A percentile compares a stretch with the other conserved stretches of the same genome.
Evolutionary conservation across 92 coral and sea anemone species (phyloP).

Genomic region (Epizoanthus fatuus): DNA sequence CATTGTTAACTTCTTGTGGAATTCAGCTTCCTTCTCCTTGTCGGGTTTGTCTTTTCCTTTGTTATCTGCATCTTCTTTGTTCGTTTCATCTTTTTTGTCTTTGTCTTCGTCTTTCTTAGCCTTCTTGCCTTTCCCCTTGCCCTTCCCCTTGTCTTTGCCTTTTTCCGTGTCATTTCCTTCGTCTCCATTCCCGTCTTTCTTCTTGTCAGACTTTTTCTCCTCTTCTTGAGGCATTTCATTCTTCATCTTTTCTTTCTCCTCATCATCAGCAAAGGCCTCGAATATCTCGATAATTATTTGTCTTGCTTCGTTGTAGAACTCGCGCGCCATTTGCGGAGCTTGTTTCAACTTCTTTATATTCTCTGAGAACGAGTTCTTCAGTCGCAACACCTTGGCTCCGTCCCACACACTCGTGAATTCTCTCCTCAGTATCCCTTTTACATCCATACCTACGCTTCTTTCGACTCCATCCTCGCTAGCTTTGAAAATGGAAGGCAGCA

Average conservation of each 20-base stretch:
- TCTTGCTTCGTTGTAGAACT: constrained; percentile 74
- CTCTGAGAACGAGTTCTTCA: constrained; percentile 62
- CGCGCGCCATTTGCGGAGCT: constrained; percentile 80
- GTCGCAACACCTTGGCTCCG: constrained; percentile 56
- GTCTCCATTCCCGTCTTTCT: background rate
- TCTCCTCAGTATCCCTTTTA: constrained; percentile 59
- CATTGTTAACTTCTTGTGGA: constrained; percentile 76
- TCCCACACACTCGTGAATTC: constrained; percentile 72
- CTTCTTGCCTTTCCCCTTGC: background rate
- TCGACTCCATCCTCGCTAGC: constrained; percentile 72
- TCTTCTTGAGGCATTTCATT: constrained; percentile 61
- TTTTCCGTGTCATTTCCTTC: background rate
- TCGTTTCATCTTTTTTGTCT: background rate
- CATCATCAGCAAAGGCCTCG: constrained; percentile 72
- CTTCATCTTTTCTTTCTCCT: constrained; percentile 43
- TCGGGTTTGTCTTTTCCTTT: constrained; percentile 37
- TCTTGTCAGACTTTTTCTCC: constrained; percentile 7
- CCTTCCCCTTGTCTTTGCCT: constrained; percentile 20
- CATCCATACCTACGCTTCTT: constrained; percentile 52
- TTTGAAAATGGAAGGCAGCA: constrained; percentile 67
- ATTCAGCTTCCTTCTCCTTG: constrained; percentile 62
- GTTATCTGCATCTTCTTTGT: background rate
- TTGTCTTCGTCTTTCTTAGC: constrained; percentile 7
- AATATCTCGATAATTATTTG: constrained; percentile 61
- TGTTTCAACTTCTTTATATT: constrained; percentile 69